Conservation (phyloP, 2,113 vertebrate species). For the Poecilia latipinna region DNA sequence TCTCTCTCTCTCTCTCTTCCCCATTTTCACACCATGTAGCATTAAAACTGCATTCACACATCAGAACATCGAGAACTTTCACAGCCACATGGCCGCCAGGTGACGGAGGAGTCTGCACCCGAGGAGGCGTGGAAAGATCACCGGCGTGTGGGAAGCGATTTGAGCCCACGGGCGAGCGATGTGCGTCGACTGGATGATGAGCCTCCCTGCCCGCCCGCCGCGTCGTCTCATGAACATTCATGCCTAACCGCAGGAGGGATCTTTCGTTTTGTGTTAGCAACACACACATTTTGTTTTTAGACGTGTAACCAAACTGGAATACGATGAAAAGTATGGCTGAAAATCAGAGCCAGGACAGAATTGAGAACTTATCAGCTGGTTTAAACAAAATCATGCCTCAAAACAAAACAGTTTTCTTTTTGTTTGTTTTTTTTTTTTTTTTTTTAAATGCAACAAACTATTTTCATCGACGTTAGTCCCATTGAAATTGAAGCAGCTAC, state of each 20-base stretch:
- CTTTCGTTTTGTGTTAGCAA: neutral
- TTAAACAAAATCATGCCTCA: neutral
- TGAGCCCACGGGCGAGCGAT: constrained; percentile 18
- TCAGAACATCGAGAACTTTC: constrained; percentile 29
- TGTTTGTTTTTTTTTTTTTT: too few relatives aligned
- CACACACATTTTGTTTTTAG: neutral
- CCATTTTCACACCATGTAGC: constrained; percentile 23
- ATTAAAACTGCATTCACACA: constrained; percentile 36
- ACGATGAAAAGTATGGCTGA: neutral
- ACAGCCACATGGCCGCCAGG: constrained; percentile 31
- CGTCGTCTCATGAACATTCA: constrained; percentile 37
- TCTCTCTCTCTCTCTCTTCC: neutral
- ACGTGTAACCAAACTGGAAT: constrained; percentile 10
- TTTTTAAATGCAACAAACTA: constrained; percentile 2
- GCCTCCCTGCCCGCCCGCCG: neutral
- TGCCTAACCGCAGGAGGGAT: neutral
- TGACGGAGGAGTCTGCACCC: constrained; percentile 20
- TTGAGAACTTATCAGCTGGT: neutral
- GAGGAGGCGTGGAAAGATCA: constrained; percentile 5
- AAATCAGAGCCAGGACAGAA: neutral
- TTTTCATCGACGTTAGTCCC: neutral
- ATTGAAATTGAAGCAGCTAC: neutral
- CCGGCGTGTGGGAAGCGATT: constrained; percentile 7
- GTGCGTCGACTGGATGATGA: constrained; percentile 33
- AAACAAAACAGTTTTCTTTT: neutral